Evolutionary conservation across 2,797 vertebrate species (phyloP), one percentile per base, ranked within the genome.

Genomic region (Enteromius paludinosus): DNA sequence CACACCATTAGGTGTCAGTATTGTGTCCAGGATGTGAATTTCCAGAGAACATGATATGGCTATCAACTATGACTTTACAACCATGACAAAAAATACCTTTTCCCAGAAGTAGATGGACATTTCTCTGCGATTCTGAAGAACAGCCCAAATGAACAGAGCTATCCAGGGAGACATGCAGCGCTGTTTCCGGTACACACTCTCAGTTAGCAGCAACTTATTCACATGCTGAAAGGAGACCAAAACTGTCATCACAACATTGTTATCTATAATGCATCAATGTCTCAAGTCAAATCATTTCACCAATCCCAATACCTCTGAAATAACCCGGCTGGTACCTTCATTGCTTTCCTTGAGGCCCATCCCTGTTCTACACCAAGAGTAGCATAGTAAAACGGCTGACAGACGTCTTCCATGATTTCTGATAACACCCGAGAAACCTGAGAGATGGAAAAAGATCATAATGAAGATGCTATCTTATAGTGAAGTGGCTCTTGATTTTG

Each of bases 21-120:
- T 25, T 41, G 52, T 17, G 30, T 74, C 7, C 6, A 38, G 35
- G 35, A 38, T 41, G 38, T 41, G 38, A n/a, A 61, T 66, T 20
- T 30, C 2, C 9, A 47, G 15, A 3, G 18, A 75, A 25, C 52
- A 11, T 25, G 20, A 20, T 14, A 70, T 54, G 5, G 3, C 10
- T 15, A 14, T 54, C 28, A 3, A 35, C 73, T 15, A 30, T 65
- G 23, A 65, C 14, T 8, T 25, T 70, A 72, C 11, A 43, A 14
- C 47, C 25, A 47, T 14, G 28, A 79, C 6, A 45, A 18, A 49
- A 2, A 28, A 38, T 88, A 97, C 96, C 95, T 95, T 97, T 90
- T 97, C 96, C 96, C 96, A 97, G 92, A 96, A 97, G 88, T 94
- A 97, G 65, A 94, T 14, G 2, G 96, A 95, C 96, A 97, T 97